phyloP scores from a whole-genome alignment of 2,113 vertebrate species.

The Chlorodrepanis virens region DNA sequence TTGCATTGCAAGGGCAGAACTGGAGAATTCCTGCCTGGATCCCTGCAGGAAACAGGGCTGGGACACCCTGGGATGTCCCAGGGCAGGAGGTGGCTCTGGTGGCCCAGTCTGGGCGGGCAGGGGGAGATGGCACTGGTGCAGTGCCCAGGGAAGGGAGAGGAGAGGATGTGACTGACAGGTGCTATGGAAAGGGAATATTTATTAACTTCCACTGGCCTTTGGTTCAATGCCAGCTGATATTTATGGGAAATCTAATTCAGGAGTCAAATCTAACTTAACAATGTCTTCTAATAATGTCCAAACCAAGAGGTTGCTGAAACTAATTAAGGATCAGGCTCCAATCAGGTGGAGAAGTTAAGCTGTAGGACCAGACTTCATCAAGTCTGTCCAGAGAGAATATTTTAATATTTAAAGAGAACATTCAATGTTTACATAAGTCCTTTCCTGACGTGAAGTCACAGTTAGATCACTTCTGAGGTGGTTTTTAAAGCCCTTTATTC shows the following conservation, averaged over 20 bases:
- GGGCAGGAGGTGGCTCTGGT: not conserved
- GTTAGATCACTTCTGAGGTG: conserved; percentile 26
- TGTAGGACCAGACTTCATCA: conserved; percentile 54
- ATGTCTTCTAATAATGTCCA: conserved; percentile 25
- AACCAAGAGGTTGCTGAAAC: conserved; percentile 35
- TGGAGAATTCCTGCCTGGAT: not conserved
- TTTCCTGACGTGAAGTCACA: not conserved
- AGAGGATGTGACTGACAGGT: not conserved
- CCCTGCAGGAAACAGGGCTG: not conserved
- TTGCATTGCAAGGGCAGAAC: not conserved
- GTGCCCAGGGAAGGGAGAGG: not conserved
- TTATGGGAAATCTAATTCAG: conserved; percentile 39
- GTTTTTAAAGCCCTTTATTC: conserved; percentile 41
- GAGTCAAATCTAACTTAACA: conserved; percentile 27
- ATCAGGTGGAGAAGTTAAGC: conserved; percentile 41
- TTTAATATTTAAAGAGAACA: conserved; percentile 70
- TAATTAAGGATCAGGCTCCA: conserved; percentile 58
- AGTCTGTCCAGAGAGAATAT: conserved; percentile 41
- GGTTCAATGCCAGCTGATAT: not conserved
- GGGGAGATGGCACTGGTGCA: not conserved
- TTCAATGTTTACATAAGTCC: conserved; percentile 58
- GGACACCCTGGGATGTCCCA: not conserved
- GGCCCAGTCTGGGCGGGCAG: not conserved
- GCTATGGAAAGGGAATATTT: not conserved
- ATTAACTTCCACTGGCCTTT: not conserved